A percentile compares a stretch with the other conserved stretches of the same genome.
Conservation (phyloP, 2,113 vertebrate species). For the Podilymbus podiceps region DNA sequence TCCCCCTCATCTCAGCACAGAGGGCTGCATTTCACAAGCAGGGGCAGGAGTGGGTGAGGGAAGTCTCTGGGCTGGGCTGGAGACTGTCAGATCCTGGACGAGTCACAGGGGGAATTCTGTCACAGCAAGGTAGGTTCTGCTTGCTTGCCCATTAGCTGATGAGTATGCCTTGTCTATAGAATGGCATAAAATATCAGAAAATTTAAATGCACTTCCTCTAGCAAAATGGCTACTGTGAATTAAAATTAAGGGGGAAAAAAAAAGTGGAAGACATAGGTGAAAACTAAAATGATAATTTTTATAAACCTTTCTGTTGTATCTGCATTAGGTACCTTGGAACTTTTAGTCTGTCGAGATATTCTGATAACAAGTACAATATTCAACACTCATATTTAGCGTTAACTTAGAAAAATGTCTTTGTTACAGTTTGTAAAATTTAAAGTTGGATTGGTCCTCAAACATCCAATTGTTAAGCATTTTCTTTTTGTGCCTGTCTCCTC, state of each 20-base stretch:
- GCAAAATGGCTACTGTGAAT: not conserved
- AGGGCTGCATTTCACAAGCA: not conserved
- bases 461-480: not conserved
- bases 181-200: not conserved
- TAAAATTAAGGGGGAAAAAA: not conserved
- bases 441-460: not conserved
- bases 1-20: not conserved
- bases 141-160: accelerated
- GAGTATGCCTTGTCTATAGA: not conserved
- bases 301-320: not conserved
- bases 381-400: not conserved
- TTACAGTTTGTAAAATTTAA: not conserved
- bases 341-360: not conserved
- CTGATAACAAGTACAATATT: not conserved
- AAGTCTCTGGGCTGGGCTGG: not conserved
- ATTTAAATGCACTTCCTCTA: not conserved
- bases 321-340: not conserved
- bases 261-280: not conserved
- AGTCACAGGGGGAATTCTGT: not conserved
- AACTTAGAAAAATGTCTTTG: not conserved
- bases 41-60: not conserved
- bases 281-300: not conserved
- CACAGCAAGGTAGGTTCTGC: not conserved
- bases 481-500: not conserved
- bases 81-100: not conserved